Evolutionary conservation across 2,888 invertebrate species (phyloP).

Genomic region (Acleris literana): DNA sequence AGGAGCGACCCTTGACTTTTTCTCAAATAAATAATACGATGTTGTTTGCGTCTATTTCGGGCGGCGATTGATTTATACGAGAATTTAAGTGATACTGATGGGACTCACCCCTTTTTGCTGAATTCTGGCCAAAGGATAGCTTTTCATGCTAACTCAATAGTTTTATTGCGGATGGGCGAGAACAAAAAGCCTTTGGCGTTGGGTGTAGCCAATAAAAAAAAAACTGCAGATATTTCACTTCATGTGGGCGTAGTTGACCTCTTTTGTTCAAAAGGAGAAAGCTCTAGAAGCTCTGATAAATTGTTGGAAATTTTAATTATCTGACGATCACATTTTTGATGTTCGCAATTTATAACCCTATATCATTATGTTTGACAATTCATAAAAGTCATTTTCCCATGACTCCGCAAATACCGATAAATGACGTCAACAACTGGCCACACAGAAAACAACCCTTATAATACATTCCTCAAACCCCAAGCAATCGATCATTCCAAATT

Average conservation of each 20-base stretch:
- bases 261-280: too few relatives aligned
- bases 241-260: too few relatives aligned
- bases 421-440: conserved; percentile 40
- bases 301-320: too few relatives aligned
- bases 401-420: conserved; percentile 38
- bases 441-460: conserved; percentile 41
- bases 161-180: conserved; percentile 8
- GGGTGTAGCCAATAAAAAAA: neutral
- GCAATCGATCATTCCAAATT: conserved; percentile 50
- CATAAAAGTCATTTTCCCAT: conserved; percentile 9
- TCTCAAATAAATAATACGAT: conserved; percentile 26
- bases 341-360: too few relatives aligned
- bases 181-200: neutral
- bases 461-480: conserved; percentile 35
- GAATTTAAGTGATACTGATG: conserved; percentile 34
- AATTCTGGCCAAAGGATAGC: neutral
- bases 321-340: too few relatives aligned
- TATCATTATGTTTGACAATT: neutral
- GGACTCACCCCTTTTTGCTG: conserved; percentile 16
- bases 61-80: conserved; percentile 37
- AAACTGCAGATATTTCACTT: too few relatives aligned
- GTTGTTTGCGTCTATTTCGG: conserved; percentile 35
- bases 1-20: conserved; percentile 29
- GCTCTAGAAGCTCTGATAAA: too few relatives aligned
- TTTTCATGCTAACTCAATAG: conserved; percentile 6